Base-by-base conservation (phyloP, 2,888 invertebrate species). In the Dasypogon diadema region DNA sequence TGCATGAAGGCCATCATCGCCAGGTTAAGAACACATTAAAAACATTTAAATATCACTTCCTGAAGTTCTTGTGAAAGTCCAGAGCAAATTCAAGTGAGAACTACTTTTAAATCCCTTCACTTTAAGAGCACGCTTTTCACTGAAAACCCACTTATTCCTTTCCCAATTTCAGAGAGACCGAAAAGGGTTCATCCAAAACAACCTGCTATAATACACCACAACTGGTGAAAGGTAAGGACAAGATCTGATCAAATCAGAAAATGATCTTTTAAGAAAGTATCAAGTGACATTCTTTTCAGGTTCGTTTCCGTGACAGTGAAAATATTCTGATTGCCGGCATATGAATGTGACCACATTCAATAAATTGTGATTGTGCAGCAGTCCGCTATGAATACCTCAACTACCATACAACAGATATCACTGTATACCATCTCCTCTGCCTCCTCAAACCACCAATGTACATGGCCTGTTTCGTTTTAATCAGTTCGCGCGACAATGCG, bases 101-200 rank as follows among this genome's bases (percentile, higher is more conserved):
- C 42, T 21, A 51, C 51, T 51, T 51, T 51, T 51, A 51, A 51
- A 16, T 16, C 51, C 51, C 51, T 51, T 51, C 51, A 51, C 51
- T 51, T 51, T 21, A 51, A 21, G n/a, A n/a, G n/a, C 51, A 51
- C 21, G 12, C 51, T 12, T 51, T 51, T 51, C 51, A 51, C 51
- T 51, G 5, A 51, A 51, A 51, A 16, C 18, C 6, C 51, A 16
- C 21, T 6, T 16, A 1, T 18, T 12, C 51, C 51, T 2, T 51
- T 51, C 51, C 51, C 51, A 18, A 51, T 51, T 18, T 14, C 18
- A 42, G 6, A 42, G 42, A 42, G 42, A 42, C 6, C 14, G 2
- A 51, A 12, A 21, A 51, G 16, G n/a, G 51, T 21, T 51, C 2
- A 5, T 16, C n/a, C 51, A 51, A 14, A 1, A 12, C 51, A 3